Percentiles rank a stretch among this genome's conserved stretches.
phyloP scores from a whole-genome alignment of 2,113 vertebrate genomes.

The Neogobius melanostomus region DNA sequence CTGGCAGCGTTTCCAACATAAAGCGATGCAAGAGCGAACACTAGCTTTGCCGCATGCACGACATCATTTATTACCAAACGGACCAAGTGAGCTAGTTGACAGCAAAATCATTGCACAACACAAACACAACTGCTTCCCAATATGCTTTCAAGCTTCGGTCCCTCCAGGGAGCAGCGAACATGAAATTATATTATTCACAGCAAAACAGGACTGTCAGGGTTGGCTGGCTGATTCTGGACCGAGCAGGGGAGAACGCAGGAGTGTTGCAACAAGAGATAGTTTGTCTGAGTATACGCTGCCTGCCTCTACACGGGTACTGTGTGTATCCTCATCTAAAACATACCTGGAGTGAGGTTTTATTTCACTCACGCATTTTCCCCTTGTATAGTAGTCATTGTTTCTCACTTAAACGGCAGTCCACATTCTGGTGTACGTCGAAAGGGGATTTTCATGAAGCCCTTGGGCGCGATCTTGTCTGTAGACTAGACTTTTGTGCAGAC shows the following conservation, averaged over 20 bases:
- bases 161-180: constrained; percentile 53
- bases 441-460: too few species aligned
- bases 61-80: constrained; percentile 60
- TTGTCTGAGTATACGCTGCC: background rate
- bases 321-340: too few species aligned
- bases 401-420: too few species aligned
- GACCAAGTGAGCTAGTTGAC: constrained; percentile 47
- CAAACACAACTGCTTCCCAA: constrained; percentile 51
- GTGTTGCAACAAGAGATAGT: background rate
- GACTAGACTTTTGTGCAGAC: too few species aligned
- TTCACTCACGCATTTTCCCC: too few species aligned
- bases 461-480: too few species aligned
- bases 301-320: too few species aligned
- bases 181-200: constrained; percentile 61
- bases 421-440: too few species aligned
- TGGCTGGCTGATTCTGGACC: constrained; percentile 36
- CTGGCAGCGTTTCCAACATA: constrained; percentile 37
- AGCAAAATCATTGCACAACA: constrained; percentile 54
- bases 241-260: constrained; percentile 15
- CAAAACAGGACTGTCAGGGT: constrained; percentile 44
- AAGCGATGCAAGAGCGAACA: constrained; percentile 26
- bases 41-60: constrained; percentile 15
- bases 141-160: constrained; percentile 50
- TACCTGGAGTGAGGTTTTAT: too few species aligned
- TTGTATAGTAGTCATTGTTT: too few species aligned